Percentiles rank a stretch among this genome's conserved stretches.
These are phyloP conservation scores for Campylomormyrus tamandua DNA, from an alignment of 2,113 vertebrate species.

Conservation along the genomic window DNA sequence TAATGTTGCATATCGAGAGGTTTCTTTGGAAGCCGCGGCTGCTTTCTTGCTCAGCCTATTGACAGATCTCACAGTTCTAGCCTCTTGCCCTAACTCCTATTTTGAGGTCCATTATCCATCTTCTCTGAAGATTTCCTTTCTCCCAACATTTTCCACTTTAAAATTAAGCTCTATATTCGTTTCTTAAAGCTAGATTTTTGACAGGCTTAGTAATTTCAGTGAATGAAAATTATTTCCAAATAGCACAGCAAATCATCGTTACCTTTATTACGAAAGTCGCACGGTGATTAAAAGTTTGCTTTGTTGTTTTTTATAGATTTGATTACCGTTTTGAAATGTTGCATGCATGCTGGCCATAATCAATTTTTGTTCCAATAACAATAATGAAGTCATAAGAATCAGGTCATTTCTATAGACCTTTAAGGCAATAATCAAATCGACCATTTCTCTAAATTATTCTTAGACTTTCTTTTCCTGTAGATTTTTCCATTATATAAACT, in stretches of 20 bases:
- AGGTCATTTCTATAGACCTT: background rate
- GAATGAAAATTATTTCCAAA: background rate
- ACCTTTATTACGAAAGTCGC: background rate
- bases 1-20: slow-evolving; percentile 20
- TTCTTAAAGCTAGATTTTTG: background rate
- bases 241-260: background rate
- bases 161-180: background rate
- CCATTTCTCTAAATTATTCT: background rate
- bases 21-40: slow-evolving; percentile 26
- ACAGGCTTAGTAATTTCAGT: background rate
- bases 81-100: slow-evolving; percentile 14
- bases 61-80: background rate
- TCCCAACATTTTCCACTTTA: background rate
- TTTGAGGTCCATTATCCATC: background rate
- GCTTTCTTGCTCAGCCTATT: slow-evolving; percentile 18
- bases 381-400: background rate
- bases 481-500: background rate
- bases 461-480: background rate
- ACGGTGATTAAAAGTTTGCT: background rate
- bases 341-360: background rate
- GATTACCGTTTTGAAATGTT: background rate
- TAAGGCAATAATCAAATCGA: background rate
- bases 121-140: background rate
- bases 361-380: background rate
- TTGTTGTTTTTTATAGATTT: background rate